Evolutionary conservation across 2,888 invertebrate genomes (phyloP).

Genomic region (Carabus problematicus): DNA sequence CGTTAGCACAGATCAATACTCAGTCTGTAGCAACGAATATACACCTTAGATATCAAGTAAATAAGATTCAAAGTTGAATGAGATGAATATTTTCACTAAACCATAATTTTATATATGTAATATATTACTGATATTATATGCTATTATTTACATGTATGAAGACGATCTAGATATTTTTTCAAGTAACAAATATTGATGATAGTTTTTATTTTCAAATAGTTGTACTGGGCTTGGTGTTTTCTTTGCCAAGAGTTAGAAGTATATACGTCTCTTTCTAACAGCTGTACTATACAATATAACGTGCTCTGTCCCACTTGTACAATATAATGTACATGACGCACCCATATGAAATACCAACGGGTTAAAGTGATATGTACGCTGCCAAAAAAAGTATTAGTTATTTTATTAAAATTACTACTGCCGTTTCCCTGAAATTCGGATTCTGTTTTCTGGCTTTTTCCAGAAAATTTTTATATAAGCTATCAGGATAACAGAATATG

Average conservation of each 20-base stretch:
- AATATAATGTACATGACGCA: constrained; percentile 6
- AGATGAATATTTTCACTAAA: background rate
- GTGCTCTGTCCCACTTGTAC: constrained; percentile 20
- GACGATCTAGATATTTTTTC: no score
- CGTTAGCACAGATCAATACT: background rate
- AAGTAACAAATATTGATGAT: no score
- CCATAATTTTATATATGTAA: no score
- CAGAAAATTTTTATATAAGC: constrained; percentile 67
- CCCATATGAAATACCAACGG: constrained; percentile 25
- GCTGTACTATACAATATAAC: background rate
- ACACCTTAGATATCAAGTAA: background rate
- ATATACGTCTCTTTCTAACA: background rate
- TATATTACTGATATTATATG: no score
- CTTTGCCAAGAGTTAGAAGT: no score
- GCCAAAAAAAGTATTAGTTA: constrained; percentile 54
- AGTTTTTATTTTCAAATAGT: no score
- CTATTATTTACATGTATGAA: no score
- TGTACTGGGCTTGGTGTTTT: no score
- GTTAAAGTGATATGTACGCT: background rate
- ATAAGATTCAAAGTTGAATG: background rate
- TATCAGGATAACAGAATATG: constrained; percentile 60
- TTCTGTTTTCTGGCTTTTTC: constrained; percentile 65
- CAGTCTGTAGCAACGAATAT: background rate
- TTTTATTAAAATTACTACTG: constrained; percentile 56
- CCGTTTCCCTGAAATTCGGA: constrained; percentile 61